Evolutionary conservation across 2,888 invertebrate species (phyloP).

Genomic region (Eutolmus rufibarbis): DNA sequence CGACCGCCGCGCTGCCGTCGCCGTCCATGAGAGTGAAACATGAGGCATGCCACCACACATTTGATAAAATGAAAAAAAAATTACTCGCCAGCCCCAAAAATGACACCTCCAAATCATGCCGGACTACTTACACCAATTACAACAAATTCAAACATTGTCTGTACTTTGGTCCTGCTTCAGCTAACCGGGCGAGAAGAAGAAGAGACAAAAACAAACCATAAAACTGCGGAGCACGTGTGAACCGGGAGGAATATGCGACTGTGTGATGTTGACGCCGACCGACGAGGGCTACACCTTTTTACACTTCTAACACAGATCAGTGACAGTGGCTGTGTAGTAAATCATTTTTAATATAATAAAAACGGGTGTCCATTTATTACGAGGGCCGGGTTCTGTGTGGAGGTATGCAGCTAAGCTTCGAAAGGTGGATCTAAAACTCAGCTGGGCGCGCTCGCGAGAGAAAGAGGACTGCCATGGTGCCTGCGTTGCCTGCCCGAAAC

Average conservation of each 20-base stretch:
- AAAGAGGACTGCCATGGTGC: neutral
- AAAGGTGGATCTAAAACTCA: neutral
- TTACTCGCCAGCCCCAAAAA: constrained; percentile 31
- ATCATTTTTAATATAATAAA: constrained; percentile 43
- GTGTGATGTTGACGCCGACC: constrained; percentile 4
- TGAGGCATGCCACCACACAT: neutral
- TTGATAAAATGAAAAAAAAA: neutral
- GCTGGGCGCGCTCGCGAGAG: neutral
- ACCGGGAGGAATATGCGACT: constrained; percentile 3
- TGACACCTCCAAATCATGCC: constrained; percentile 28
- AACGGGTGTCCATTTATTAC: constrained; percentile 32
- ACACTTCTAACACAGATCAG: constrained; percentile 29
- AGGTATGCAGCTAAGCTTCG: neutral
- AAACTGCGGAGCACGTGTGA: constrained; percentile 36
- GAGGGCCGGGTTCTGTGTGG: neutral
- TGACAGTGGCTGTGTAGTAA: constrained; percentile 36
- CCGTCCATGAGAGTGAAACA: neutral
- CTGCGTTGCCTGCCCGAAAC: neutral
- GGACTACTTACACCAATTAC: neutral
- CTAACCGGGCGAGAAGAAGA: constrained; percentile 6
- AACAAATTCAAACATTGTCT: no score
- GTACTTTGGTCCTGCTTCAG: neutral
- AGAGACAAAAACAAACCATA: constrained; percentile 41
- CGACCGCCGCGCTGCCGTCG: neutral
- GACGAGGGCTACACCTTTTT: constrained; percentile 32